Base-by-base conservation (phyloP, 2,113 vertebrate species). In the Coryphaenoides rupestris region DNA sequence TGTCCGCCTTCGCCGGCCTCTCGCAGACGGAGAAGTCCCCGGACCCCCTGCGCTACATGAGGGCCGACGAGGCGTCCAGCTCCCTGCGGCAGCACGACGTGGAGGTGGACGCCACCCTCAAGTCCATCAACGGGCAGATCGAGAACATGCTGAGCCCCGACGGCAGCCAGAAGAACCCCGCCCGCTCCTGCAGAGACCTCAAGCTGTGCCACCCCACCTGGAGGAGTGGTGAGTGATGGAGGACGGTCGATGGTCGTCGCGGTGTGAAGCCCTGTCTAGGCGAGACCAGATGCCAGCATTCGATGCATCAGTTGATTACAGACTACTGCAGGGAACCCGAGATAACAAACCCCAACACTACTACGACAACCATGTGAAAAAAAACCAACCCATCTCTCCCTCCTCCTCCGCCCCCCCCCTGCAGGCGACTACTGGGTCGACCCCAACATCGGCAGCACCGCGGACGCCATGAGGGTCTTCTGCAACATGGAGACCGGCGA, bases 381-480 rank as follows among this genome's bases (percentile, higher is more conserved):
- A n/a, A 7, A 3, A 26, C 3, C 3, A 10, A 40, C 33, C 33
- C 9, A 40, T 12, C 10, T 40, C 24, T 26, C 3, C n/a, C 24
- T 5, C 3, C 4, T 54, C 16, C 40, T 17, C 68, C 45, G n/a
- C 77, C 49, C 61, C 16, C 76, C 47, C 21, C 77, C 47, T 62
- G 17, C 76, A 99, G 97, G 95, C 28, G 90, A 98, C 54, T 99
- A 98, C 89, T 99, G 95, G 95, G 94, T 99, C 2, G 97, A 98
- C 75, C 97, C 97, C 21, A 99, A 99, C 90, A 90, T 98, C 53
- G 97, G 97, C 83, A 94, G 95, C 89, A 94, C 86, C 3, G 86
- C 93, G 63, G 97, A 99, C 0, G 94, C 96, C 86, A 97, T 99
- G 80, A 99, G 96, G 75, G 97, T 95, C 23, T 98, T 94, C 93